Base-by-base conservation (phyloP, 2,113 vertebrate species). In the Pterocles orientalis region DNA sequence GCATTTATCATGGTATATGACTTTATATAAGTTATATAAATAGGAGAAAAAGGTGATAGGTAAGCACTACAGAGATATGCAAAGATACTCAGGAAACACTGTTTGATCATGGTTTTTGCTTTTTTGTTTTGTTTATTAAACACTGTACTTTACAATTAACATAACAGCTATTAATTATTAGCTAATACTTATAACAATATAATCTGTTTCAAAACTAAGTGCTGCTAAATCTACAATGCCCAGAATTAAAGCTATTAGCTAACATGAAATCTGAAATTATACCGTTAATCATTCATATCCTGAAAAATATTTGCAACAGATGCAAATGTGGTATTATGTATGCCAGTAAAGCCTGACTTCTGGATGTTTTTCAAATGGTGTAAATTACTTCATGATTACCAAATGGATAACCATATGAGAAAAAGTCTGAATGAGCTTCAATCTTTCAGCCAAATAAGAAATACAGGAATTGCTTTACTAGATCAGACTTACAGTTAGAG, bases 251-350 rank as follows among this genome's bases (percentile, higher is more conserved):
- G 33, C 31, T 65, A 80, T 85, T 90, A 90, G 57, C 36, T 50
- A 93, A 25, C 61, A 90, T 39, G 54, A 91, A 94, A 82, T 57
- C 36, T 87, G 66, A 82, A 88, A 80, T 82, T 85, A 50, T 69
- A 66, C 28, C 20, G 34, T 58, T 91, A 85, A 79, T 91, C 45
- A 69, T 76, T 90, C 34, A 45, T 78, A 51, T 88, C 50, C 75
- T 92, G 82, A 66, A 93, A 96, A 93, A 78, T 45, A 83, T 70
- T 90, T 83, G 26, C 47, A 88, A 48, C n/a, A 62, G 53, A 78
- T 90, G 60, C 62, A 88, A 82, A 92, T 0, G 0, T 48, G 18
- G 34, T 33, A 64, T 86, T 90, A 92, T 20, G 56, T 81, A 33
- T 10, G 51, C 64, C 76, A 86, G 69, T 92, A 90, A 95, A 92